Evolutionary conservation across 2,113 vertebrate genomes (phyloP).

Genomic region (Sterna hirundo): DNA sequence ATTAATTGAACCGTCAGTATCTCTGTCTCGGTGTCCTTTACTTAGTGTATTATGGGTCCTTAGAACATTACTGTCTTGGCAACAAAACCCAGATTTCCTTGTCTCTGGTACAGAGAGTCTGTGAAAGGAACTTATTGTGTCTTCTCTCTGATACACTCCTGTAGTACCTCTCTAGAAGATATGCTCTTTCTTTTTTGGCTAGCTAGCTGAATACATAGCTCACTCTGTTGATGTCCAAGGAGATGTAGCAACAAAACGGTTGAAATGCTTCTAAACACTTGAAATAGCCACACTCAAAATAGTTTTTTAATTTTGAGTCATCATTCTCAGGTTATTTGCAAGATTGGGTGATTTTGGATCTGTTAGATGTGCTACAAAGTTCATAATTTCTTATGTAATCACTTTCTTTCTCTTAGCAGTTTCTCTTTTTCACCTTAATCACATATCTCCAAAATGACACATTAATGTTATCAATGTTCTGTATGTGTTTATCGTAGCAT

Average conservation of each 20-base stretch:
- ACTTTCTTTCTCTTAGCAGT: neutral
- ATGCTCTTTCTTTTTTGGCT: neutral
- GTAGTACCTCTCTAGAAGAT: neutral
- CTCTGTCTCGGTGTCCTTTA: neutral
- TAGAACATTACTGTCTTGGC: neutral
- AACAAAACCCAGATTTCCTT: neutral
- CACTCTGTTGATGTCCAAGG: neutral
- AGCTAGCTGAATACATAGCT: neutral
- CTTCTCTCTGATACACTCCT: neutral
- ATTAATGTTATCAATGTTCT: neutral
- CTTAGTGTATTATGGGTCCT: neutral
- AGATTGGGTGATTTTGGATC: neutral
- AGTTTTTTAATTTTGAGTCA: neutral
- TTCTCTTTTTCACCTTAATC: neutral
- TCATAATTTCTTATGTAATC: neutral
- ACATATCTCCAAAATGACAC: neutral
- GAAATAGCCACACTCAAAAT: neutral
- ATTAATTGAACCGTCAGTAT: neutral
- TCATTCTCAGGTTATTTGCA: neutral
- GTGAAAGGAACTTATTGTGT: neutral
- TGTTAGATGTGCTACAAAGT: neutral
- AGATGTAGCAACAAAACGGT: neutral
- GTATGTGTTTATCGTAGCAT: neutral
- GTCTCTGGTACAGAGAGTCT: neutral
- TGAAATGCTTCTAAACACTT: neutral